Base-by-base conservation (phyloP, 2,113 vertebrate genomes). In the Phrynocephalus versicolor region DNA sequence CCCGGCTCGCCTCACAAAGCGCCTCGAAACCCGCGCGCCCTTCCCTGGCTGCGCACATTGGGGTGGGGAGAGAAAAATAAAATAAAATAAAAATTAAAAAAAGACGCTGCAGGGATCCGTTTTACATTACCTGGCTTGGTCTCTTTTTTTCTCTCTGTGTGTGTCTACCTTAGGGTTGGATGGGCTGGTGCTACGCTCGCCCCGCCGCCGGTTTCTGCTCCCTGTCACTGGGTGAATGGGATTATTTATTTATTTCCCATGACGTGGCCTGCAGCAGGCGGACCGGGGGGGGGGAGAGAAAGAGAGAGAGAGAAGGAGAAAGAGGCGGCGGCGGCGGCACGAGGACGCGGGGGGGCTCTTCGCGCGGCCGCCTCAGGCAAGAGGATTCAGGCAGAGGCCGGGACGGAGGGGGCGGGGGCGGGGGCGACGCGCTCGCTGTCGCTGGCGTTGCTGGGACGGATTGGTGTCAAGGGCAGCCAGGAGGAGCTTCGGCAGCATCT, bases 201-300 rank as follows among this genome's bases (percentile, higher is more conserved):
- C 6, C 91, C 55, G 81, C 92, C 30, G 91, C 91, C 91, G 84
- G 85, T 73, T 90, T 76, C 87, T 90, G 82, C 87, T 87, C 88
- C 65, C 92, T 72, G 92, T 85, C 92, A 64, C 75, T 77, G 85
- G 90, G 67, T 71, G 92, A 92, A 87, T 85, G 93, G 93, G 92
- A 82, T 82, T 95, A 94, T 95, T 95, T 95, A 96, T 96, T 96
- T 95, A 88, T 92, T 93, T 82, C 91, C 93, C 94, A 80, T 91
- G 90, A 92, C 89, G 88, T 89, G 92, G 89, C 92, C 90, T 92
- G 91, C 87, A 30, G 77, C 79, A 37, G 39, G 83, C 81, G 39
- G 16, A 19, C 18, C 78, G 39, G 81, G 75, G 69, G 89, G 84
- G 81, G 79, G 88, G 30, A 89, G 81, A 60, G 18, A 23, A 64